Base-by-base conservation (phyloP, 2,797 vertebrate genomes). In the Anguilla pacifica region DNA sequence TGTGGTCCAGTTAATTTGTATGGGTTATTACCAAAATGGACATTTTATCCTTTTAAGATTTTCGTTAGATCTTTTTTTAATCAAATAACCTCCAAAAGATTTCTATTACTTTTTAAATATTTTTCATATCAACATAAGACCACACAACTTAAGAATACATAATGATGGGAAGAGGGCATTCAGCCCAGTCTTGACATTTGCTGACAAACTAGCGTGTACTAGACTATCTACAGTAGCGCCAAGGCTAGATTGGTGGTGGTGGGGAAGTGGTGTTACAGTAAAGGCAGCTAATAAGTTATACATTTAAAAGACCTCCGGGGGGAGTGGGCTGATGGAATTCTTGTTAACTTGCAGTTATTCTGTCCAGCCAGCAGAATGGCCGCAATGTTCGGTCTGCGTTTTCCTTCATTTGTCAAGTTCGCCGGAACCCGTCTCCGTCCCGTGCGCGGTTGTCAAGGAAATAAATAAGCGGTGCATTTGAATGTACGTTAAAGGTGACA, bases 311-410 rank as follows among this genome's bases (percentile, higher is more conserved):
- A 2, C 77, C 43, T 19, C 7, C 19, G 9, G 77, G 9, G 77
- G 77, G 43, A 22, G 25, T 25, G 19, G 9, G 77, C 74, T 79
- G 6, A 28, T 19, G 31, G 72, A 81, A 22, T 81, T 81, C 19
- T 81, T n/a, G 77, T 25, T 81, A 46, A 49, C 77, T 81, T 81
- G 77, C 77, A 81, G 17, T 81, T 79, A 79, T 79, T 81, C 77
- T 81, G 77, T 81, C 77, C 77, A 81, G 39, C 77, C 43, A 46
- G 77, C 77, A 81, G 77, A 81, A 81, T 49, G 77, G 43, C 19
- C 1, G 17, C 0, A 22, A 22, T 46, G 77, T 81, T 49, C 31
- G 22, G 43, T 49, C 77, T 17, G 17, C 43, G 49, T 49, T 81
- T 46, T 81, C 39, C 17, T 19, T 81, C 77, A 81, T 81, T 81